Base-by-base conservation (phyloP, 2,888 invertebrate genomes). In the Melolontha melolontha region DNA sequence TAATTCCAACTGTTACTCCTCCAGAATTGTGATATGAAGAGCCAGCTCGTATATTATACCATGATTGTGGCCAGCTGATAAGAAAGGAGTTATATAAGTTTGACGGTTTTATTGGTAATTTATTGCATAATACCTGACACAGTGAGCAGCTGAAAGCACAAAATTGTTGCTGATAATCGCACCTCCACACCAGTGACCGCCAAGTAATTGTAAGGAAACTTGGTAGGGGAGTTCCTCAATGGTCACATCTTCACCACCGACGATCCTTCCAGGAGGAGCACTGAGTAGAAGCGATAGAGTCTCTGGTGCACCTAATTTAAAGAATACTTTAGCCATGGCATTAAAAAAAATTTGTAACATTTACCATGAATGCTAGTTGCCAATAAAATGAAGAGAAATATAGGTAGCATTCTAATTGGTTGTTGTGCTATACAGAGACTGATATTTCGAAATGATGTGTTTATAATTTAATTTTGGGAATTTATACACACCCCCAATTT, bases 171-270 rank as follows among this genome's bases (percentile, higher is more conserved):
- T 52, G 8, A 67, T 67, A 17, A 52, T 51, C 11, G 62, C 51
- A 7, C 62, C 67, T 11, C 67, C 62, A 42, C 67, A 67, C 14
- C 40, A 41, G 22, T 52, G 51, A 11, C n/a, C 29, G 14, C 29
- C 47, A 12, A 49, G 22, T 8, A 49, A 14, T 52, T 50, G 39
- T 29, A 67, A 40, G 14, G 50, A 49, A 34, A 22, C 59, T 51
- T 67, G 67, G 34, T 62, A 67, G 1, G 59, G 62, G 39, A 67
- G 51, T n/a, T 67, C 42, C 29, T 62, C 62, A 42, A 62, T 62
- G 5, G 17, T 12, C 0, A 62, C 67, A 7, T 29, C 12, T 27
- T 42, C 12, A n/a, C 67, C 67, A 10, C 67, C 67, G 8, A 67
- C 67, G 11, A 67, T 67, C 27, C 52, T 62, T 12, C 50, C 50